Evolutionary conservation across 2,113 vertebrate species (phyloP).

Genomic region (Aythya baeri): DNA sequence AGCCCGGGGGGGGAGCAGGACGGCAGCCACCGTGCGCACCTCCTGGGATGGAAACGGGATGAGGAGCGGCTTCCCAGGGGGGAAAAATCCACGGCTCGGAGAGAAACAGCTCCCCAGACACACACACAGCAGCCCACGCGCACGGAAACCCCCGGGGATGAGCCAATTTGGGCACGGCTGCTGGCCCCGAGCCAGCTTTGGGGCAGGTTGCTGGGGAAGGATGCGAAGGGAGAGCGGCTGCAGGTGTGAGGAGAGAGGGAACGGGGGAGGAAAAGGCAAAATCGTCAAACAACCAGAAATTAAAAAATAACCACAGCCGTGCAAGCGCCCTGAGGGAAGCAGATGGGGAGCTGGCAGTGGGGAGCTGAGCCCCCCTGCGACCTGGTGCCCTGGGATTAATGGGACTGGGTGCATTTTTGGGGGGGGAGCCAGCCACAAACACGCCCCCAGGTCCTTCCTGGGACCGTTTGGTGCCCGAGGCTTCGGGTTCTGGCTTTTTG

Average conservation of each 20-base stretch:
- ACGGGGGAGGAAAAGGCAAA: neutral
- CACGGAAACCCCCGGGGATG: neutral
- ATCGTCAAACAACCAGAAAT: neutral
- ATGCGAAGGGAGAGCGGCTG: neutral
- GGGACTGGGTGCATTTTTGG: neutral
- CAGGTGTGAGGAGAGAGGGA: neutral
- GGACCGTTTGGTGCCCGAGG: neutral
- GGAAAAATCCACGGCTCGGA: neutral
- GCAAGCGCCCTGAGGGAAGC: accelerated
- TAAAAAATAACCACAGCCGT: neutral
- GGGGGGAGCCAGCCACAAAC: too few relatives aligned
- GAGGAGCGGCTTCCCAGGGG: neutral
- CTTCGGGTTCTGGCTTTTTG: neutral
- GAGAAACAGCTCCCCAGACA: neutral
- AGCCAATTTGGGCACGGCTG: neutral
- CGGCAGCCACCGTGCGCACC: neutral
- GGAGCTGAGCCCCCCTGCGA: neutral
- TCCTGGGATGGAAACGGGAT: neutral
- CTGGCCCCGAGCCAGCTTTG: neutral
- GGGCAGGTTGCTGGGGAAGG: neutral
- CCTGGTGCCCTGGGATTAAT: neutral
- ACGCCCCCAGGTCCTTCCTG: accelerated
- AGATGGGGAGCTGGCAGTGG: neutral
- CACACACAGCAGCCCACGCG: neutral
- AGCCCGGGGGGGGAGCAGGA: neutral